Base-by-base conservation (phyloP, 2,888 invertebrate genomes). In the Fissipunctia ypsillon region DNA sequence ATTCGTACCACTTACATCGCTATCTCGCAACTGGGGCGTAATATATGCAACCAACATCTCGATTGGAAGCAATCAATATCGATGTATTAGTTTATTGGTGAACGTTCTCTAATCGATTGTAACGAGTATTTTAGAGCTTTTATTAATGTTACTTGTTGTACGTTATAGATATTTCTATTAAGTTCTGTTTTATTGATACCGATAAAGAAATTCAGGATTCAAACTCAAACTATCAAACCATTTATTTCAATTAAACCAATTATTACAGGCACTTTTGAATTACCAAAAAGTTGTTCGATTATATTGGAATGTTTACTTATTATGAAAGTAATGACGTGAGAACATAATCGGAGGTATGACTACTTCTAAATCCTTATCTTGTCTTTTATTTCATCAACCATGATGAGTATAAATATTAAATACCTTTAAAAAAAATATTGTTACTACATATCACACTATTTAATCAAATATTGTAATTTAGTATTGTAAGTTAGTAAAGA, bases 21-120 rank as follows among this genome's bases (percentile, higher is more conserved):
- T 85, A 76, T 84, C 82, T 84, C 64, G 67, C 67, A 85, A 84
- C 77, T 79, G 68, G 78, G 70, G 63, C 78, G 78, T 76, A 73
- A 73, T 78, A 69, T 74, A 72, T 79, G 83, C 77, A 86, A 86
- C 80, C 84, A 76, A 75, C 76, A 73, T 81, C 79, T 85, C 73
- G 66, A 81, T 86, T 75, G 81, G 66, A 79, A 78, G 78, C 79
- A 79, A 81, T 84, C 78, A 79, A 75, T 79, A 80, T 73, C 69
- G 38, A 84, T 69, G 54, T 78, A 86, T 83, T 77, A 77, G 77
- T 67, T 76, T 80, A 81, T 83, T 78, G 69, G 68, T 71, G 69
- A 74, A 79, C 70, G 63, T 83, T 80, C 64, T 79, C 70, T 75
- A 80, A 85, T 77, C 72, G 74, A 85, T 80, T 71, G 65, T 67